Evolutionary conservation across 2,888 invertebrate genomes (phyloP), one percentile per base, ranked within the genome.

Genomic region (Neuroscelio doddi): DNA sequence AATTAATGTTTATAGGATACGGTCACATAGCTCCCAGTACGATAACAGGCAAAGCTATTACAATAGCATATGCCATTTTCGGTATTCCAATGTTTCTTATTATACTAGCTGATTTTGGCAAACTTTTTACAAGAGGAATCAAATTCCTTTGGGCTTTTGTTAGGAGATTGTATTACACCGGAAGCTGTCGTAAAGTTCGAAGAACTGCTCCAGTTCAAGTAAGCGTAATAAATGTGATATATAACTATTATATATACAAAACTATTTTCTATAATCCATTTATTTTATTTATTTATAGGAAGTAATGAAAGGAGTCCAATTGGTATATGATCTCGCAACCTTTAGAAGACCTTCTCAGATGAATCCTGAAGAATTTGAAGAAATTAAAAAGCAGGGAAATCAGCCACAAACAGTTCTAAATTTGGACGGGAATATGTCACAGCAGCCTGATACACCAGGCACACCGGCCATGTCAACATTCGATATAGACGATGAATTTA

Each of bases 21-120:
- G 98, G 98, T 63, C 96, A 98, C 84, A 94, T 98, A 75, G 92
- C 94, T 42, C 98, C 98, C 0, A 92, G 92, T 72, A 98, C 98
- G 8, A 89, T 86, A 3, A 90, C 91, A 8, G 98, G 98, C 5
- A 89, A 93, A 66, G 90, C 93, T 0, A 88, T 96, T 42, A 97
- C 97, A 0, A 96, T 99, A 69, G 86, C 95, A 17, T 99, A 99
- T 83, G 95, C 98, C 21, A 90, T 95, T 64, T 90, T 98, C 67
- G 98, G 98, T 8, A 98, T 98, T 76, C 98, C 98, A 0, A 88
- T 98, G 76, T 97, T 98, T 85, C 87, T 98, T 72, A 94, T 98
- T 55, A 91, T 97, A 10, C 85, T 99, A 70, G 96, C 97, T 30
- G 97, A 97, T 86, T 93, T 98, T 80, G 98, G 98, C 70, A 97